Conservation (phyloP, 1,140 invertebrate species). For the Helicoverpa zea region DNA sequence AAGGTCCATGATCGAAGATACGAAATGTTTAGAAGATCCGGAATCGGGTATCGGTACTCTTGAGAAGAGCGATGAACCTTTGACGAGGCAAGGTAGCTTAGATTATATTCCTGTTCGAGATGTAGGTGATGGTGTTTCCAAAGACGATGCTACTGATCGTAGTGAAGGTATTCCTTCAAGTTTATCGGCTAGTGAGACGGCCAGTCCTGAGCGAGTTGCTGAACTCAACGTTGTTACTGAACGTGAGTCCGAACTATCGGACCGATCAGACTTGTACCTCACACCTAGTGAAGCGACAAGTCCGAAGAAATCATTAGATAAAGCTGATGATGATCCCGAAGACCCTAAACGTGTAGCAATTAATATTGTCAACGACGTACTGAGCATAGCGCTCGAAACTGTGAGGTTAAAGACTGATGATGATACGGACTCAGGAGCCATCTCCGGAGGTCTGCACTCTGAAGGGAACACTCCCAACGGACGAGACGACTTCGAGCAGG, state of each 20-base stretch:
- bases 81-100: constrained; percentile 84
- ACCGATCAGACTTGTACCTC: constrained; percentile 88
- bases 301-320: constrained; percentile 81
- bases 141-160: constrained; percentile 82
- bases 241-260: constrained; percentile 84
- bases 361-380: constrained; percentile 84
- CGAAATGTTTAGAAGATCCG: constrained; percentile 75
- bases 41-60: constrained; percentile 78
- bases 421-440: constrained; percentile 80
- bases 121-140: constrained; percentile 77
- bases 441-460: constrained; percentile 79
- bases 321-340: constrained; percentile 86
- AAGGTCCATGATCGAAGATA: constrained; percentile 88
- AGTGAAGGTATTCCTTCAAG: constrained; percentile 84
- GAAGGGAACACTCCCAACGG: constrained; percentile 84
- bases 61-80: constrained; percentile 87
- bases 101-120: constrained; percentile 86
- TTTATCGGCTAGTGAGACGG: constrained; percentile 83
- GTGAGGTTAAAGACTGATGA: constrained; percentile 81
- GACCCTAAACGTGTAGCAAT: constrained; percentile 85
- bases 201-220: constrained; percentile 82
- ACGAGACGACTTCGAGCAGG: constrained; percentile 81
- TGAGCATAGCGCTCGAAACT: constrained; percentile 84
- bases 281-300: constrained; percentile 88
- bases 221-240: constrained; percentile 75